Base-by-base conservation (phyloP, 2,888 invertebrate genomes). In the Pyrgus malvae region DNA sequence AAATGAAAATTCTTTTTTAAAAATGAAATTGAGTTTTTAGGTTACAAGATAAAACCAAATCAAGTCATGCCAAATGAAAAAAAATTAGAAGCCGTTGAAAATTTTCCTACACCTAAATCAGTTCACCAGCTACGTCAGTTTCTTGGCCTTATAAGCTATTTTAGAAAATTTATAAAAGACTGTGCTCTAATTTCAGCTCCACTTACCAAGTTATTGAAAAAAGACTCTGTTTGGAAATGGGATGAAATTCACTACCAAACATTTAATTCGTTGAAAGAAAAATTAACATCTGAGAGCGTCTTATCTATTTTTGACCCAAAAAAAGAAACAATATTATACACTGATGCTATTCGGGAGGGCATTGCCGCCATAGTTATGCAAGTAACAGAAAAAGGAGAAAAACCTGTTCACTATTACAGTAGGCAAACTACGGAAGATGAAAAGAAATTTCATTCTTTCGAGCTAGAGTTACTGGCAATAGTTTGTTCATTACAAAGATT, bases 81-180 rank as follows among this genome's bases (percentile, higher is more conserved):
- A 2, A 69, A 69, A 38, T 0, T 67, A 12, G 31, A 56, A 5
- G 64, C 67, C 0, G 58, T 69, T 0, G 50, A 60, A 35, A 16
- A 55, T 5, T 68, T 58, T 33, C 62, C 65, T 0, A 37, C 5
- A 1, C 69, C 69, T 1, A 63, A 57, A 38, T 58, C 53, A 3
- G 37, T 64, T 0, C 64, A 66, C 16, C 60, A 66, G 40, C 48
- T 66, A 0, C 35, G 64, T 5, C 67, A 67, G 21, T 70, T 67
- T 60, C 14, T 65, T 0, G 67, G 66, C 0, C 21, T 68, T 0
- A 66, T 62, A 0, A 68, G 56, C 21, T 76, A 67, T 55, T 74
- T 72, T 53, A 57, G 72, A 0, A 67, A 68, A 49, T 76, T 74
- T 50, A 65, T 75, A 2, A 58, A 55, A 48, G 59, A 65, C 12